Percentiles rank a stretch among this genome's conserved stretches.
These are phyloP conservation scores for Eledona agricola DNA, from an alignment of 2,888 invertebrate genomes.

Conservation along the genomic window DNA sequence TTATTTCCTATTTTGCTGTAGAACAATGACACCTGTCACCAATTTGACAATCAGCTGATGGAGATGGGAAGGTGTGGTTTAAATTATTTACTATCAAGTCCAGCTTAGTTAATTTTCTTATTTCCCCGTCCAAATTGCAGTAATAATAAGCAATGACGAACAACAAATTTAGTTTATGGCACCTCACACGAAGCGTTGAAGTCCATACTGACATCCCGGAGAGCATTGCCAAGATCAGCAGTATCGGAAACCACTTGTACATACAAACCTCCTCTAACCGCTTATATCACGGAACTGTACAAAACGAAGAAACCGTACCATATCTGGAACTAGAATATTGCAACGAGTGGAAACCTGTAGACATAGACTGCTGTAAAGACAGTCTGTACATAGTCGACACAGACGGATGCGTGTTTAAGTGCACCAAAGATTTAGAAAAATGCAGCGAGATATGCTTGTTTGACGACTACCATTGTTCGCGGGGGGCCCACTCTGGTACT, in stretches of 20 bases:
- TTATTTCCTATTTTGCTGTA: not conserved
- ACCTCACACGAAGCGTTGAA: conserved; percentile 49
- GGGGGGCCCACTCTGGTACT: conserved; percentile 70
- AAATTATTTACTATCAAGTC: conserved; percentile 22
- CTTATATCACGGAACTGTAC: conserved; percentile 62
- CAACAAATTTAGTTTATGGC: conserved; percentile 52
- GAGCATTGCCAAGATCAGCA: conserved; percentile 61
- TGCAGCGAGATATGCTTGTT: conserved; percentile 70
- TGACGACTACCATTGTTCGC: conserved; percentile 72
- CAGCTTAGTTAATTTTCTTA: conserved; percentile 13
- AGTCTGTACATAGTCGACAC: conserved; percentile 70
- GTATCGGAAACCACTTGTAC: conserved; percentile 62
- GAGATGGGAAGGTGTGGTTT: conserved; percentile 34
- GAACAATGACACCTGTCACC: conserved; percentile 6
- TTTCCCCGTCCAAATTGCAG: conserved; percentile 24
- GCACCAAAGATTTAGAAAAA: conserved; percentile 65
- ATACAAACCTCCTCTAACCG: conserved; percentile 60
- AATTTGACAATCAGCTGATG: conserved; percentile 35
- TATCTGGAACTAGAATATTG: conserved; percentile 59
- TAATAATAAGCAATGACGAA: conserved; percentile 36
- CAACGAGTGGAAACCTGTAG: conserved; percentile 67
- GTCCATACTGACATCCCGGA: conserved; percentile 53
- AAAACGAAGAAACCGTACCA: conserved; percentile 34
- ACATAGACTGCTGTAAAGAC: conserved; percentile 71
- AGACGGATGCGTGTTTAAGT: conserved; percentile 70